Percentiles rank a stretch among this genome's conserved stretches.
Conservation (phyloP, 2,797 vertebrate species). For the Nothura maculosa region DNA sequence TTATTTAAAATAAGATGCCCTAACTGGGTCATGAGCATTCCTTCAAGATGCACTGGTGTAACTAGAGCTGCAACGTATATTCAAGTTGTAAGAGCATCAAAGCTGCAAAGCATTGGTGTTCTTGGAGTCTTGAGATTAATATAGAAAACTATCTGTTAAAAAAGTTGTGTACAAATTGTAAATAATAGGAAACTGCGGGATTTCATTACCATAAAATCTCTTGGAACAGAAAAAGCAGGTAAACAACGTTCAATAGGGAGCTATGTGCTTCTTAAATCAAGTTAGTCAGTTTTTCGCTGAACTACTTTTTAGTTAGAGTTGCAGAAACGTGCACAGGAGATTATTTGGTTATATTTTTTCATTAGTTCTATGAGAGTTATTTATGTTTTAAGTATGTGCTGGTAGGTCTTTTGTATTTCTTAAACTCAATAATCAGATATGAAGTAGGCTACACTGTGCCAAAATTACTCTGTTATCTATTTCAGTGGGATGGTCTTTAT, state of each 20-base stretch:
- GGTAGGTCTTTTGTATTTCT: not conserved
- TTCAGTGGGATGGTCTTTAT: not conserved
- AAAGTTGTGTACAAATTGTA: not conserved
- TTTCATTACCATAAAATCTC: not conserved
- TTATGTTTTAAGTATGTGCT: not conserved
- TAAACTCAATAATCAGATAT: not conserved
- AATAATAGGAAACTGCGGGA: not conserved
- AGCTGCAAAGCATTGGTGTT: not conserved
- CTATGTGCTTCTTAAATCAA: not conserved
- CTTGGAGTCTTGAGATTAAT: not conserved
- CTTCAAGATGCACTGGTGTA: not conserved
- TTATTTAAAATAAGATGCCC: not conserved
- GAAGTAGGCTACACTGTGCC: fast-evolving
- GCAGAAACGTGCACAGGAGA: not conserved
- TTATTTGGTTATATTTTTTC: not conserved
- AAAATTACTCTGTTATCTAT: not conserved
- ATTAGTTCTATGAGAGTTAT: not conserved
- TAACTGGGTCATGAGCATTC: not conserved
- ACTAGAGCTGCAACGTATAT: not conserved
- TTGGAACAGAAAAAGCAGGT: not conserved
- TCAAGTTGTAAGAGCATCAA: not conserved
- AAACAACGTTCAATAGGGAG: not conserved
- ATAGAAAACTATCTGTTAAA: not conserved
- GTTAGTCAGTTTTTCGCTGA: not conserved
- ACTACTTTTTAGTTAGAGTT: not conserved